phyloP scores from a whole-genome alignment of 2,113 vertebrate genomes.

The Entelurus aequoreus region DNA sequence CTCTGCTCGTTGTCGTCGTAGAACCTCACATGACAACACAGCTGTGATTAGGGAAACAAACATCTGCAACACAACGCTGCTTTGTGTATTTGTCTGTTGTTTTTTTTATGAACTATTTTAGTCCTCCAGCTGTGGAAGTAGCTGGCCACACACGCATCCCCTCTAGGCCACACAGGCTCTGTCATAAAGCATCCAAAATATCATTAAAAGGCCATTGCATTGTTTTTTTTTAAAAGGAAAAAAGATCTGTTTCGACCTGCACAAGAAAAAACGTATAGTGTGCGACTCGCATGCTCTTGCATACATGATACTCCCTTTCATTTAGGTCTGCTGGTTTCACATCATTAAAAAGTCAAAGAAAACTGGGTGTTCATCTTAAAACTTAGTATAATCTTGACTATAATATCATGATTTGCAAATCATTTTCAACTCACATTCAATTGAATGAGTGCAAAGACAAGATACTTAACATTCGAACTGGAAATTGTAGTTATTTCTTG shows the following conservation, averaged over 20 bases:
- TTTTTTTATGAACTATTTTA: neutral
- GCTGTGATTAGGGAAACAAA: neutral
- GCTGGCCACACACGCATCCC: neutral
- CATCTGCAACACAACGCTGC: neutral
- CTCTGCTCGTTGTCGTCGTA: too few species aligned
- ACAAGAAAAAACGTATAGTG: neutral
- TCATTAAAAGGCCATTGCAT: neutral
- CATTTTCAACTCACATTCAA: too few species aligned
- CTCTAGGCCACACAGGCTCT: neutral
- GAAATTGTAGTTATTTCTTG: too few species aligned
- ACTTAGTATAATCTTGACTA: too few species aligned
- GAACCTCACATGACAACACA: too few species aligned
- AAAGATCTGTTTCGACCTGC: neutral
- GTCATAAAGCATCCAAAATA: neutral
- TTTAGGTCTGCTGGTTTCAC: slow-evolving; percentile 18
- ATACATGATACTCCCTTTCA: slow-evolving; percentile 4
- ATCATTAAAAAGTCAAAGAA: slow-evolving; percentile 21
- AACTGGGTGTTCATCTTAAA: too few species aligned
- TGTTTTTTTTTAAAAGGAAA: too few species aligned
- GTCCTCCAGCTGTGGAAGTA: neutral
- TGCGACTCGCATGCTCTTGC: slow-evolving; percentile 1
- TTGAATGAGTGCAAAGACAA: too few species aligned
- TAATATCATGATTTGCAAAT: too few species aligned
- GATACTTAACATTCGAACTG: too few species aligned
- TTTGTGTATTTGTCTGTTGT: neutral